Conservation (phyloP, 2,888 invertebrate genomes). For the Sphaerophoria taeniata region DNA sequence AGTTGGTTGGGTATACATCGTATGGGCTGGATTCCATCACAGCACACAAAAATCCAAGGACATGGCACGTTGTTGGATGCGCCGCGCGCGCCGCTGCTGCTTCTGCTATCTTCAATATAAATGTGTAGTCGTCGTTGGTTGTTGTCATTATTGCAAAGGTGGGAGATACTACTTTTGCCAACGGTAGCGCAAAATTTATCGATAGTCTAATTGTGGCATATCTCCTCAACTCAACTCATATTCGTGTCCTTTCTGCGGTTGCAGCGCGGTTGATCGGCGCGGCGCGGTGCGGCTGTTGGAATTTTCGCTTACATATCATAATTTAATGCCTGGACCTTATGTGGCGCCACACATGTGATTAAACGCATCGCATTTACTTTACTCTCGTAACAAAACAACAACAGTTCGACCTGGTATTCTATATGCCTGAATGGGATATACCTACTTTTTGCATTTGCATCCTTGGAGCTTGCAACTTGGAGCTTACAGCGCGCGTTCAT, state of each 20-base stretch:
- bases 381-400: constrained; percentile 18
- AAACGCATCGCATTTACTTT: constrained; percentile 76
- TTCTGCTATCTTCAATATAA: background rate
- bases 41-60: constrained; percentile 3
- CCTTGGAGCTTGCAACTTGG: constrained; percentile 3
- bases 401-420: background rate
- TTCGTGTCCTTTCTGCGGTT: constrained; percentile 56
- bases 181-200: constrained; percentile 74
- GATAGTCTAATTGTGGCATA: constrained; percentile 75
- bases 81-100: background rate
- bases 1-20: constrained; percentile 31
- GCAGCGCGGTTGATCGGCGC: constrained; percentile 10
- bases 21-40: constrained; percentile 59
- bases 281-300: constrained; percentile 39
- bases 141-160: no score
- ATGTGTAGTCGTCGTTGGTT: background rate
- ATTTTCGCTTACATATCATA: constrained; percentile 74
- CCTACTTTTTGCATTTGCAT: constrained; percentile 1
- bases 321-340: constrained; percentile 73
- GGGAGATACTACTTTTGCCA: constrained; percentile 63
- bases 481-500: background rate
- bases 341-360: constrained; percentile 80
- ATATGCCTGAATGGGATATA: background rate
- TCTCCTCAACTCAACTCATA: constrained; percentile 68
- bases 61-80: background rate